A percentile compares a stretch with the other conserved stretches of the same genome.
Conservation (phyloP, 2,113 vertebrate genomes). For the Arvicanthis niloticus region DNA sequence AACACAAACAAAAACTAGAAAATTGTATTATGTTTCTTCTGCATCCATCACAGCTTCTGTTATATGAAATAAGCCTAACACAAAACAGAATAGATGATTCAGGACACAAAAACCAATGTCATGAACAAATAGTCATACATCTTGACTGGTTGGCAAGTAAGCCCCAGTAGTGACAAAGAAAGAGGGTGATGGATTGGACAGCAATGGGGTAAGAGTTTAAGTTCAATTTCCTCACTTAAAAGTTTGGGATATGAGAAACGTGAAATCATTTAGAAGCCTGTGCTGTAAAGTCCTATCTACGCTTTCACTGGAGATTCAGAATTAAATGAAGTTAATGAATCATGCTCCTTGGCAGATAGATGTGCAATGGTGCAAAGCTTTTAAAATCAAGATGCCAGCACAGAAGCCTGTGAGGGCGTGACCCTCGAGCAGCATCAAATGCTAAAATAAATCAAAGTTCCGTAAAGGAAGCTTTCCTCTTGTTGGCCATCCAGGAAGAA, state of each 20-base stretch:
- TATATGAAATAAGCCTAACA: not conserved
- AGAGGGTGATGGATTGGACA: not conserved
- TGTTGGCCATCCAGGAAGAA: not conserved
- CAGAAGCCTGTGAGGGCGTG: not conserved
- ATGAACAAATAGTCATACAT: not conserved
- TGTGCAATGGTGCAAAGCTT: not conserved
- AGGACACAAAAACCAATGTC: not conserved
- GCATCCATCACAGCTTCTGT: not conserved
- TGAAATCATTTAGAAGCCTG: conserved; percentile 33
- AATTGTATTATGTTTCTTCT: conserved; percentile 14
- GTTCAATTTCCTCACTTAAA: conserved; percentile 55
- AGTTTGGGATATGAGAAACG: not conserved
- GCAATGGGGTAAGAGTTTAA: conserved; percentile 1
- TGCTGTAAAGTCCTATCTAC: not conserved
- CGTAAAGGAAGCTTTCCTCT: not conserved
- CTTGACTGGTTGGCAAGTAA: not conserved
- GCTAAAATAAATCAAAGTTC: conserved; percentile 28
- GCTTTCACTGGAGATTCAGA: conserved; percentile 17
- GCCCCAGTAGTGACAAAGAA: not conserved
- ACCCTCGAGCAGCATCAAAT: not conserved
- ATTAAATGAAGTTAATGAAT: conserved; percentile 33
- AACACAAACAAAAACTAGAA: not conserved
- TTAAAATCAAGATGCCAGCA: conserved; percentile 33
- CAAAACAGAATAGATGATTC: not conserved
- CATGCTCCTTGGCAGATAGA: not conserved